phyloP scores from a whole-genome alignment of 2,797 vertebrate genomes.

The Scarus forsteni region DNA sequence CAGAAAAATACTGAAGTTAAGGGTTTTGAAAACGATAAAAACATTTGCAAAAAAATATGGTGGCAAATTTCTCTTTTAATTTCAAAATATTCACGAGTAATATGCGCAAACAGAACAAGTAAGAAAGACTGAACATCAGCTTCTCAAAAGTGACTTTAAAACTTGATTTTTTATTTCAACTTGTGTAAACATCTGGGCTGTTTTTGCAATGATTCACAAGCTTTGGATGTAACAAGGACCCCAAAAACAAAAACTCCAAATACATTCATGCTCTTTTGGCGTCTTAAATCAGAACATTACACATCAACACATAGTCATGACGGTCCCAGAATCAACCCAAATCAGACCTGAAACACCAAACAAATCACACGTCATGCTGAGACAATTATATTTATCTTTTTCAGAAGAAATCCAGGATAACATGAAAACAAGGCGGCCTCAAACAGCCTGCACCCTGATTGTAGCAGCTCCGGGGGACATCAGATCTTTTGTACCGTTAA shows the following conservation, averaged over 20 bases:
- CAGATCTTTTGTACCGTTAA: conserved; percentile 54
- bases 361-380: conserved; percentile 22
- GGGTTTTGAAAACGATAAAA: too few species aligned
- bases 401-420: neutral
- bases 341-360: conserved; percentile 15
- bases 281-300: neutral
- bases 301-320: neutral
- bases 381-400: conserved; percentile 11
- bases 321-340: neutral
- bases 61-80: too few species aligned
- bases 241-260: neutral
- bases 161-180: neutral
- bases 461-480: conserved; percentile 26
- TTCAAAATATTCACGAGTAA: too few species aligned
- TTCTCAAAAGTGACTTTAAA: neutral
- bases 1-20: too few species aligned
- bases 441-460: neutral
- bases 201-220: neutral
- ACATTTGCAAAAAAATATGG: too few species aligned
- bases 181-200: neutral
- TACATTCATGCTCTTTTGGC: conserved; percentile 29
- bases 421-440: neutral
- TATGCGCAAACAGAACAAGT: too few species aligned
- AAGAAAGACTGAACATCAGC: neutral
- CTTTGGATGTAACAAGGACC: neutral